Evolutionary conservation across 2,888 invertebrate species (phyloP), one percentile per base, ranked within the genome.

Genomic region (Pantelozetes paolii): DNA sequence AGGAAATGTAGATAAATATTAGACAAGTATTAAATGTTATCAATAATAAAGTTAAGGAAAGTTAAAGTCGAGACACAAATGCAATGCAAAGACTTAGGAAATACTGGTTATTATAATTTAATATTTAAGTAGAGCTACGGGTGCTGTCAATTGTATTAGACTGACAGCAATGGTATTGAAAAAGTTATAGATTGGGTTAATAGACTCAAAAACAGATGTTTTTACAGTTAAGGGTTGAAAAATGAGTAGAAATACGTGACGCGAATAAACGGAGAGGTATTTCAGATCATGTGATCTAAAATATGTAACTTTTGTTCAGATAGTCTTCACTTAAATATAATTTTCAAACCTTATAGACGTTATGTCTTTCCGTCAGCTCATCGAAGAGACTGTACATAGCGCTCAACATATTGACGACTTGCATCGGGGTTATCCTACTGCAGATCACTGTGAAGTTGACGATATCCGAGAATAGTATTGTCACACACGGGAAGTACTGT

Each of bases 381-480:
- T 98, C 98, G 81, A 98, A 98, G 79, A 94, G 89, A n/a, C 94
- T 95, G 83, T 94, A 94, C 94, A 97, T 96, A 32, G 90, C 40
- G 82, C 98, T 98, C 62, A 98, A 86, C 91, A 98, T 94, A 32
- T 93, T 93, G 0, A 98, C 97, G 6, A 98, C 97, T 82, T 96
- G 92, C 93, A 98, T 94, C 0, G 97, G 96, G 0, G 92, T 90
- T 80, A 98, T 93, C 77, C 93, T 87, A 79, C 93, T 93, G 82
- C 97, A 98, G 81, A 98, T 97, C 83, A 93, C 92, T 1, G 97
- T 97, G 83, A 98, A 98, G 13, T 94, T 95, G 11, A 98, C 97
- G 71, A 98, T 94, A 82, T 98, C 98, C 30, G 96, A 96, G 84
- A 98, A 98, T 75, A 98, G 85, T 77, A 98, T 93, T 0, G 97